Base-by-base conservation (phyloP, 2,888 invertebrate species). In the Athalia rosae region DNA sequence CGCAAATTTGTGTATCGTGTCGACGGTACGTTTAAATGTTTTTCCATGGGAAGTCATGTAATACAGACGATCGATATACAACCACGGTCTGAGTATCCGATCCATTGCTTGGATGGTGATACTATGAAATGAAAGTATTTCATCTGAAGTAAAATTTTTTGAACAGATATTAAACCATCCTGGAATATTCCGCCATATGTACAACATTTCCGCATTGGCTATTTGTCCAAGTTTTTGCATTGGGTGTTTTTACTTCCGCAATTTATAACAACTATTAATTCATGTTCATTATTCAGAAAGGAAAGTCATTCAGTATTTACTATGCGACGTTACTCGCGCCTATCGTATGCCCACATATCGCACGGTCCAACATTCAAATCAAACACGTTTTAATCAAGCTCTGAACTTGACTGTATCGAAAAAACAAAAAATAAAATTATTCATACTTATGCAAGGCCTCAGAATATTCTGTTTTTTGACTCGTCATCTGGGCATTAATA, bases 381-480 rank as follows among this genome's bases (percentile, higher is more conserved):
- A 28, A 28, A 28, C 28, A 28, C 28, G 28, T 28, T 28, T 28
- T 28, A 28, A 28, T 2, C 28, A 0, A 28, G 28, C 28, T 28
- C 28, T 28, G 28, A 28, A 28, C 28, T 28, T 2, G 28, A 28
- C 9, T 6, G 7, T 8, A 15, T 11, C 3, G n/a, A n/a, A n/a
- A n/a, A n/a, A n/a, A n/a, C n/a, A n/a, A n/a, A n/a, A n/a, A n/a
- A n/a, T n/a, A 45, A 48, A 2, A 28, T 3, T 66, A 83, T 83
- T 84, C 48, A 15, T 84, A 92, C 92, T 88, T 88, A 63, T 91
- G 89, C 28, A 93, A 90, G 9, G 92, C 91, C 62, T 88, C 86
- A 0, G 92, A 91, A 81, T 93, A 91, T 11, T 90, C 90, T 0
- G 91, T 90, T 43, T 91, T 89, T 5, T 82, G 80, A 53, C 91